Evolutionary conservation across 2,113 vertebrate genomes (phyloP).

Genomic region (Phocoena phocoena): DNA sequence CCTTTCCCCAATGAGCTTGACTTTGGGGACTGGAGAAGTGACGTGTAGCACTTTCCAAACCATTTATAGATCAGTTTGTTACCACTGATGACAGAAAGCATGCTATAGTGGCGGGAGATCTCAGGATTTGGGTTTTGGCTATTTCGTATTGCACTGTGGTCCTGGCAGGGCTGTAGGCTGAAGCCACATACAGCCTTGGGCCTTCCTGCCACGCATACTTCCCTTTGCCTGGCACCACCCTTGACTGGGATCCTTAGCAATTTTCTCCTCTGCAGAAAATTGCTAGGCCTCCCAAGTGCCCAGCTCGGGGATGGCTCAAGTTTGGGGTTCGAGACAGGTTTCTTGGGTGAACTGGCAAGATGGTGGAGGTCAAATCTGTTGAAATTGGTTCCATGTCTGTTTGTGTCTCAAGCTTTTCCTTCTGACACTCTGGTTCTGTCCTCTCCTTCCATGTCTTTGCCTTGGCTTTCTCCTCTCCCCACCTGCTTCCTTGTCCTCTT

Average conservation of each 20-base stretch:
- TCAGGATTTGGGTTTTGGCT: neutral
- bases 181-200: rapidly evolving
- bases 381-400: neutral
- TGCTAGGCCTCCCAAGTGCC: neutral
- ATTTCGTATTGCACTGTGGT: neutral
- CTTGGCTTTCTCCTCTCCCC: neutral
- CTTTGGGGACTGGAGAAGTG: neutral
- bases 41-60: neutral
- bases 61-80: conserved; percentile 44
- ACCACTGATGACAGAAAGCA: neutral
- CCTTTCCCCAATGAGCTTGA: neutral
- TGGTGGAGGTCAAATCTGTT: rapidly evolving
- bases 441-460: neutral
- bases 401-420: neutral
- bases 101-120: neutral
- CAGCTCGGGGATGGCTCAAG: rapidly evolving
- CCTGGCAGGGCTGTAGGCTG: neutral
- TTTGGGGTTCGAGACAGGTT: neutral
- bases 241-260: neutral
- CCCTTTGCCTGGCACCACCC: neutral
- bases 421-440: rapidly evolving
- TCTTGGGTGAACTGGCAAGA: neutral
- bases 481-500: neutral
- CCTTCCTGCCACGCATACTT: rapidly evolving
- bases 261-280: neutral